A percentile compares a stretch with the other conserved stretches of the same genome.
Conservation (phyloP, 2,888 invertebrate species). For the Seira sanloemensis region DNA sequence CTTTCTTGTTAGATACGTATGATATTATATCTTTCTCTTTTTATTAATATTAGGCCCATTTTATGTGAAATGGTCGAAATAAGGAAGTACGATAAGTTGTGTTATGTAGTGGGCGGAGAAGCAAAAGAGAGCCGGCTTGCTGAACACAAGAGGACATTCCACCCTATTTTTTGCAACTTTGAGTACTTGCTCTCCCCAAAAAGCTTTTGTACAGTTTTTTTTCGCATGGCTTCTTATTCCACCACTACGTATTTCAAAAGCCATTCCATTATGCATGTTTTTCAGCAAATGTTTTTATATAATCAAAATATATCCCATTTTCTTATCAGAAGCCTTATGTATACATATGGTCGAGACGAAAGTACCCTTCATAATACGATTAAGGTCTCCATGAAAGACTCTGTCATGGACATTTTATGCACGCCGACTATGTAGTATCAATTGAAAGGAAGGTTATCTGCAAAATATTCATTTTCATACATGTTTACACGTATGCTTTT, state of each 20-base stretch:
- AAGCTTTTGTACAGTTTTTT: constrained; percentile 8
- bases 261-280: constrained; percentile 13
- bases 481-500: too few species aligned
- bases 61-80: background rate
- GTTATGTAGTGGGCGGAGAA: background rate
- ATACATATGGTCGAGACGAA: too few species aligned
- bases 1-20: background rate
- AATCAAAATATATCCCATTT: background rate
- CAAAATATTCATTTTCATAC: constrained; percentile 5
- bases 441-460: background rate
- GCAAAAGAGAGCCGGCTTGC: background rate
- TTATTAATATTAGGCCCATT: background rate
- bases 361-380: too few species aligned
- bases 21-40: constrained; percentile 5
- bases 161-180: constrained; percentile 29
- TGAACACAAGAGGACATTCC: constrained; percentile 46
- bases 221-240: constrained; percentile 19
- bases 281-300: background rate
- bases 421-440: too few species aligned
- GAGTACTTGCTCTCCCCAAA: background rate
- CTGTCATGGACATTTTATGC: background rate
- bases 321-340: background rate
- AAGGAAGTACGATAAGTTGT: constrained; percentile 1
- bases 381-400: too few species aligned
- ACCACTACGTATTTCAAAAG: constrained; percentile 17